Evolutionary conservation across 2,888 invertebrate genomes (phyloP).

Genomic region (Carpatolechia fugitivella): DNA sequence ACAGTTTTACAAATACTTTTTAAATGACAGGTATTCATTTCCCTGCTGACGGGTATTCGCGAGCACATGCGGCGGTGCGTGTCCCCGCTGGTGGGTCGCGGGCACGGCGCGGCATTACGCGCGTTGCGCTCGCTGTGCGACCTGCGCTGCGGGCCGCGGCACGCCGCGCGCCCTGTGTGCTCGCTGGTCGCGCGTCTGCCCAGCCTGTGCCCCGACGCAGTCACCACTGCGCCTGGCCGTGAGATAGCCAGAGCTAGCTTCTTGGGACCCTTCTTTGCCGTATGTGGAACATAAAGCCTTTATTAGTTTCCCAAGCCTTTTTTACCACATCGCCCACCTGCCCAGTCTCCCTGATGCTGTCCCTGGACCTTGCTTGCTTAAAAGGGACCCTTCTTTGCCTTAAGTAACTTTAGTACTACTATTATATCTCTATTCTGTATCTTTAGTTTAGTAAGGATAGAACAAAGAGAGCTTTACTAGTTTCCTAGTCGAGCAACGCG

Average conservation of each 20-base stretch:
- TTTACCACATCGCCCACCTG: too few species aligned
- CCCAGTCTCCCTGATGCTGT: too few species aligned
- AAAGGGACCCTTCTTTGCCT: too few species aligned
- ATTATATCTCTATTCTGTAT: too few species aligned
- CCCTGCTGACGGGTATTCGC: constrained; percentile 65
- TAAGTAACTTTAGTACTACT: too few species aligned
- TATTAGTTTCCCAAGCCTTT: too few species aligned
- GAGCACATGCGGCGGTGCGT: constrained; percentile 84
- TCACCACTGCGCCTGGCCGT: constrained; percentile 88
- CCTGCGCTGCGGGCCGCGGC: constrained; percentile 83
- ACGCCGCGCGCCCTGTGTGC: constrained; percentile 85
- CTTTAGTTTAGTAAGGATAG: too few species aligned
- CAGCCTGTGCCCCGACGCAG: constrained; percentile 84
- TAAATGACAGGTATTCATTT: constrained; percentile 67
- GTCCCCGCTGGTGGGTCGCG: constrained; percentile 82
- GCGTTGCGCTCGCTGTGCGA: constrained; percentile 90
- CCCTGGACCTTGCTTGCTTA: too few species aligned
- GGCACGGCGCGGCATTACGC: constrained; percentile 84
- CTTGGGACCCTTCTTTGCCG: constrained; percentile 94
- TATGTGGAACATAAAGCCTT: too few species aligned
- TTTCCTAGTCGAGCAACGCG: too few species aligned
- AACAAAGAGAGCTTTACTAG: too few species aligned
- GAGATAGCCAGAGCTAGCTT: constrained; percentile 92
- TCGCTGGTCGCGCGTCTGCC: constrained; percentile 61
- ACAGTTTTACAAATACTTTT: too few species aligned